These are phyloP conservation scores for Maccullochella peelii DNA, from an alignment of 2,113 vertebrate species.

Conservation along the genomic window DNA sequence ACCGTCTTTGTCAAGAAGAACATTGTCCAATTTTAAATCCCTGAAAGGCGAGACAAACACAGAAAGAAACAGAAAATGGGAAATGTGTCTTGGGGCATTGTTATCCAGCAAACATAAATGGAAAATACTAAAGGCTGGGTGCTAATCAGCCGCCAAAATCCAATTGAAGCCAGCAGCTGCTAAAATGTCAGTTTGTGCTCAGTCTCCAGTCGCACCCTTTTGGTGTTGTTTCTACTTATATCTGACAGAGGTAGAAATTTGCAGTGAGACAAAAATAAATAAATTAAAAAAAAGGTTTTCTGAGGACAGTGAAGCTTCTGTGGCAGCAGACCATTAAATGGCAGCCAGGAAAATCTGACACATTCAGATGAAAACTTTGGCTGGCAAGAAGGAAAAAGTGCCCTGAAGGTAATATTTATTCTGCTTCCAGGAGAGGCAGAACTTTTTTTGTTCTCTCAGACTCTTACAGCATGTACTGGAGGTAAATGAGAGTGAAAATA, in stretches of 20 bases:
- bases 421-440: conserved; percentile 10
- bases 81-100: not conserved
- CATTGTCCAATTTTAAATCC: conserved; percentile 97
- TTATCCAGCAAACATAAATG: not conserved
- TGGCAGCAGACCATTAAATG: conserved; percentile 27
- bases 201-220: conserved; percentile 1
- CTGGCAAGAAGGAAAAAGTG: not conserved
- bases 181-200: conserved; percentile 15
- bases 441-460: not conserved
- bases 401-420: conserved; percentile 45
- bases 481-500: not conserved
- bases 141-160: conserved; percentile 2
- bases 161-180: not conserved
- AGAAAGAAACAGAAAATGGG: conserved; percentile 7
- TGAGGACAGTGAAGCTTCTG: conserved; percentile 36
- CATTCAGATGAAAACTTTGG: conserved; percentile 13
- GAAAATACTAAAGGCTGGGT: not conserved
- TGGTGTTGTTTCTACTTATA: conserved; percentile 24
- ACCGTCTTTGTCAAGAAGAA: conserved; percentile 94
- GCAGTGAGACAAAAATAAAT: conserved; percentile 39
- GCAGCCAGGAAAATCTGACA: conserved; percentile 37
- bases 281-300: conserved; percentile 8
- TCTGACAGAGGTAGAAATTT: conserved; percentile 9
- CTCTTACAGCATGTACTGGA: not conserved
- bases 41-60: conserved; percentile 80